Base-by-base conservation (phyloP, 53 echinoderm and acorn worm genomes). In the Crossaster papposus region DNA sequence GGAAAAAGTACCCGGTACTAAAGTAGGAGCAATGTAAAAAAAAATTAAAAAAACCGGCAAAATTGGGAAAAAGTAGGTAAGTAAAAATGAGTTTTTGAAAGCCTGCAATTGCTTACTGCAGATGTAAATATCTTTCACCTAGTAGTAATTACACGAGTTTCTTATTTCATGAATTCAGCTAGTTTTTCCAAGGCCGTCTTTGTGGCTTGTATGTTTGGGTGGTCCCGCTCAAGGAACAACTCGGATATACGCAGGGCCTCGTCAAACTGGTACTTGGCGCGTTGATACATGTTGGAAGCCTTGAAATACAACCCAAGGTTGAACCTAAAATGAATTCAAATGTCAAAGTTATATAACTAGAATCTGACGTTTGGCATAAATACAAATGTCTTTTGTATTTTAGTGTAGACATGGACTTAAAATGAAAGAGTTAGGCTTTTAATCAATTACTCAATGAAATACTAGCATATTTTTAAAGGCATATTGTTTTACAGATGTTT, bases 221-320 rank as follows among this genome's bases (percentile, higher is more conserved):
- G 92, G 51, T 92, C 79, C 30, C 50, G 15, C 52, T 83, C 89
- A 32, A 92, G 89, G 73, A 92, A 92, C 22, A 80, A 29, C 30
- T 35, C 52, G 37, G 78, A 92, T 35, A 92, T 73, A 14, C 88
- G 81, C 44, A 92, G 53, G 18, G 92, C 92, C 64, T 92, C 92
- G 14, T 89, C 63, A 31, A 92, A 83, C 72, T 92, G 92, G 65
- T 89, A 92, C 33, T 78, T 81, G 14, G 92, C 92, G 15, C 84
- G 74, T 26, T 88, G 26, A 54, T 77, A 89, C 50, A 77, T 78
- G 79, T 89, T 92, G 70, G 29, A 89, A 1, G 89, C 89, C 37
- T 89, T 80, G 77, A 88, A 83, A 65, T 89, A 92, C 62, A 88
- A 81, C 17, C 92, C 92, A 31, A 92, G 64, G 35, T 92, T 92